Evolutionary conservation across 2,113 vertebrate species (phyloP).

Genomic region (Nothobranchius kuhntae): DNA sequence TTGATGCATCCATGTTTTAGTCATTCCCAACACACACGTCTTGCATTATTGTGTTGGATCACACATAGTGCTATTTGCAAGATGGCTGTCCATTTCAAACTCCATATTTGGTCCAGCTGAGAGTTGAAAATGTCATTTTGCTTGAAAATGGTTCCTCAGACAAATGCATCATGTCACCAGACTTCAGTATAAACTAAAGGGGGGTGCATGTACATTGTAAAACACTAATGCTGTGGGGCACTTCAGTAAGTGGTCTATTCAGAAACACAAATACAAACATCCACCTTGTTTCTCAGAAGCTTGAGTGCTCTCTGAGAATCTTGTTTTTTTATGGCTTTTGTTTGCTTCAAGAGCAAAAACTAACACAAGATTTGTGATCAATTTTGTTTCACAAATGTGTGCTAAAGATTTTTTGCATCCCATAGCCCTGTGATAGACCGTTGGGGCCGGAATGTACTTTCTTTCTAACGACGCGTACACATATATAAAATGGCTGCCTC

Average conservation of each 20-base stretch:
- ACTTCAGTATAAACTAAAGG: neutral
- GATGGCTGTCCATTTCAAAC: too few species aligned
- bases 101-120: too few species aligned
- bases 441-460: too few species aligned
- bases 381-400: neutral
- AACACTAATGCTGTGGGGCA: neutral
- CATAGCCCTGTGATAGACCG: too few species aligned
- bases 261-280: slow-evolving; percentile 5
- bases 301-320: neutral
- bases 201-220: neutral
- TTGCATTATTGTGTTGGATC: too few species aligned
- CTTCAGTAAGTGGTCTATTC: slow-evolving; percentile 4
- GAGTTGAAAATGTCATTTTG: slow-evolving; percentile 7
- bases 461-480: too few species aligned
- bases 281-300: neutral
- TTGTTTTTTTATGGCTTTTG: neutral
- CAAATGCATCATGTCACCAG: neutral
- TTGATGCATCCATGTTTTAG: too few species aligned
- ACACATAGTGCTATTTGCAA: too few species aligned
- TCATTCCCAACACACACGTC: too few species aligned
- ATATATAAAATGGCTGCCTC: too few species aligned
- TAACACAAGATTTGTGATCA: neutral
- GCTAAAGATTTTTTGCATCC: neutral
- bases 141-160: slow-evolving; percentile 13
- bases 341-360: neutral